Evolutionary conservation across 1,140 invertebrate genomes (phyloP).

Genomic region (Theocolax elegans): DNA sequence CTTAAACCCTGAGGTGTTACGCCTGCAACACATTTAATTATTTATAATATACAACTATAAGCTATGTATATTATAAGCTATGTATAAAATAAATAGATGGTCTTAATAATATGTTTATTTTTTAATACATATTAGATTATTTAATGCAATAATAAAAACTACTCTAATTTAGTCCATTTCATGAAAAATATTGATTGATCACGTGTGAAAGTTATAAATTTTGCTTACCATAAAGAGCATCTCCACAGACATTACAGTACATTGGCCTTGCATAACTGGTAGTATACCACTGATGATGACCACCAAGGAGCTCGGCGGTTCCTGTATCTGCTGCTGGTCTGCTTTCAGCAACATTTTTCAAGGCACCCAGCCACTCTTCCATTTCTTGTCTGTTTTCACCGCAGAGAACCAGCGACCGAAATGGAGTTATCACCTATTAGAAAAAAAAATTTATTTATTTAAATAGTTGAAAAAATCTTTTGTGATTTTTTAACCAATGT

Average conservation of each 20-base stretch:
- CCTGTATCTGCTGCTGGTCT: conserved; percentile 72
- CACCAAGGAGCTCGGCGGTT: conserved; percentile 81
- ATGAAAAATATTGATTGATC: no score
- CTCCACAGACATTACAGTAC: conserved; percentile 95
- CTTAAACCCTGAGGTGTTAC: conserved; percentile 94
- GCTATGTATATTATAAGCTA: neutral
- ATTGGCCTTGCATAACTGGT: conserved; percentile 94
- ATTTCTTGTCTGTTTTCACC: conserved; percentile 85
- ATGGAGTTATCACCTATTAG: conserved; percentile 85
- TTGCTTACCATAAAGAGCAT: conserved; percentile 80
- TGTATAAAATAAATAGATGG: neutral
- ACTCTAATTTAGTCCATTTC: no score
- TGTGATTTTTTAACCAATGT: no score
- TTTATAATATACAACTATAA: conserved; percentile 5
- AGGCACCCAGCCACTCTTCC: conserved; percentile 88
- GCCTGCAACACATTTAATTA: conserved; percentile 68
- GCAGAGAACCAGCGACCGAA: conserved; percentile 84
- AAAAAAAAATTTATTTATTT: conserved; percentile 26
- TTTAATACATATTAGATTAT: no score
- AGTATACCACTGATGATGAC: conserved; percentile 93
- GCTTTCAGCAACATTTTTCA: conserved; percentile 79
- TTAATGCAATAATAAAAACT: neutral
- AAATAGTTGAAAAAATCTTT: no score
- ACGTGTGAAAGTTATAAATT: neutral
- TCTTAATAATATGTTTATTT: neutral